Evolutionary conservation across 1,140 invertebrate species (phyloP), one percentile per base, ranked within the genome.

Genomic region (Pseudomyrmex concolor): DNA sequence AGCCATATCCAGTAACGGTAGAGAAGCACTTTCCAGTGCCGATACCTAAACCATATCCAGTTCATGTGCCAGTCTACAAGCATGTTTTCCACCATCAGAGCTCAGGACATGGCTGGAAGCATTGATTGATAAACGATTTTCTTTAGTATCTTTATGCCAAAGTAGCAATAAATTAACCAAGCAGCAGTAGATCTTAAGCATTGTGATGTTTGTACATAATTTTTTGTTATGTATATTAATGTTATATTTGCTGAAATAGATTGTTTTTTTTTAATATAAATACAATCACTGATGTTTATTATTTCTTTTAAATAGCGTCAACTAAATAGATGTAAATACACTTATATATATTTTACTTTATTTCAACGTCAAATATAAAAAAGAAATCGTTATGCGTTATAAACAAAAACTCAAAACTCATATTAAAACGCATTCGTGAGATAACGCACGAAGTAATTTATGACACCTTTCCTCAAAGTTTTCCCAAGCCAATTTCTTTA

Each of bases 21-120:
- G 96, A 97, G 82, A 97, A 97, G 93, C 96, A 96, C 90, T 96
- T 97, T 84, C 96, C 96, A 86, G 96, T 97, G 48, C 96, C 96
- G 34, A 96, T 97, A 88, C 96, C 96, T 84, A 97, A 97, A 92
- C 96, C 97, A 43, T 97, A 97, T 92, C 96, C 97, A 60, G 96
- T 97, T 71, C 96, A 97, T 86, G 96, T 97, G n/a, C 97, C 96
- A 4, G 96, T 97, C 66, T 97, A 97, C 94, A 97, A 97, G 92
- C 96, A 97, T 92, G 96, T 97, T 86, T 96, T 97, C 94, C 96
- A 97, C 90, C 96, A 96, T 92, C 95, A 96, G 84, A 91, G 90
- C 66, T 91, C 91, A 83, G 89, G 91, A 67, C 91, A 93, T 55
- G 90, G 91, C 8, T 93, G 90, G 91, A 93, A 92, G 57, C 91